Conservation (phyloP, 2,113 vertebrate genomes). For the Natator depressus region DNA sequence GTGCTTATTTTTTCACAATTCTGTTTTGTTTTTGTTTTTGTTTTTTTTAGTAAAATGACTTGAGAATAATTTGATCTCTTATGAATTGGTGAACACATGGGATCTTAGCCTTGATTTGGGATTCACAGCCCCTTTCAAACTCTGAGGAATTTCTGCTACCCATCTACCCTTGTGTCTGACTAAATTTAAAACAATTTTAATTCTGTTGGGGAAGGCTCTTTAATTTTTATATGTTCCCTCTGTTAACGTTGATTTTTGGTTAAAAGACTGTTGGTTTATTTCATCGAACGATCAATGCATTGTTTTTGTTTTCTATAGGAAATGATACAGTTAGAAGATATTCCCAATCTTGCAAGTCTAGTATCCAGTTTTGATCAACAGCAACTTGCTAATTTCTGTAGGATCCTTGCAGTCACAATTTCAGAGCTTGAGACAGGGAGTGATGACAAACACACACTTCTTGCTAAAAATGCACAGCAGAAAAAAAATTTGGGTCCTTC, state of each 20-base stretch:
- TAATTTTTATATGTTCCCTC: accelerated
- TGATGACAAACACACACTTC: constrained; percentile 96
- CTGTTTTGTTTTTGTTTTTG: not conserved
- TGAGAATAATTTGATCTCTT: not conserved
- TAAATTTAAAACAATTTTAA: not conserved
- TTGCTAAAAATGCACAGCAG: constrained; percentile 97
- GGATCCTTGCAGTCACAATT: constrained; percentile 97
- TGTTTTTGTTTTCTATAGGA: constrained; percentile 82
- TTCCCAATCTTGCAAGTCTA: constrained; percentile 91
- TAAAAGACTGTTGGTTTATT: not conserved
- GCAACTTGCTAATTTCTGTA: constrained; percentile 98
- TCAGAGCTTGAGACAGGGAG: constrained; percentile 96
- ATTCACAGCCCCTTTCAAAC: not conserved
- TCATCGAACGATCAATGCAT: not conserved
- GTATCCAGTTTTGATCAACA: constrained; percentile 99
- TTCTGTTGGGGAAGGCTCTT: not conserved
- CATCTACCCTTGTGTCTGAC: not conserved
- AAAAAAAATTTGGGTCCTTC: constrained; percentile 91
- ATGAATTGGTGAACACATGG: not conserved
- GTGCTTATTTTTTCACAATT: not conserved
- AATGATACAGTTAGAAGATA: constrained; percentile 97
- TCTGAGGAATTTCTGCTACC: not conserved
- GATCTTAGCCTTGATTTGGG: not conserved
- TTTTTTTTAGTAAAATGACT: not conserved
- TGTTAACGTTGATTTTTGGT: not conserved